phyloP scores from a whole-genome alignment of 2,113 vertebrate species.

The Anser brachyrhynchus region DNA sequence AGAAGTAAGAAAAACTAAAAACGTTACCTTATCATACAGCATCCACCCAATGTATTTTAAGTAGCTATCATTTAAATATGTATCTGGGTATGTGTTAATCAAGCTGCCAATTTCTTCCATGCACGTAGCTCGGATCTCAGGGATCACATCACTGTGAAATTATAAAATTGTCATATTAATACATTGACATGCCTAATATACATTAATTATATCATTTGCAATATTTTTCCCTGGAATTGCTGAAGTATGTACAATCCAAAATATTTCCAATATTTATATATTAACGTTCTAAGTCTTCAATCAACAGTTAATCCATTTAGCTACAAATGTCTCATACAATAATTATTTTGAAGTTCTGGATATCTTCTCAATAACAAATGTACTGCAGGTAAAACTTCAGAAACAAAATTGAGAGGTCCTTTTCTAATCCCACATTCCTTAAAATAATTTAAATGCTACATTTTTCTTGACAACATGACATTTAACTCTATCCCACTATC shows the following conservation, averaged over 20 bases:
- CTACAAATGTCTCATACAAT: background rate
- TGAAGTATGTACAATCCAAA: background rate
- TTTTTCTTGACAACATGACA: background rate
- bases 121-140: conserved; percentile 88
- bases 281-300: background rate
- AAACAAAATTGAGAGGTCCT: background rate
- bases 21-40: conserved; percentile 88
- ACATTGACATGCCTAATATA: background rate
- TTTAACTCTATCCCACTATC: background rate
- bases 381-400: background rate
- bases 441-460: background rate
- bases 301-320: background rate
- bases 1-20: background rate
- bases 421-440: background rate
- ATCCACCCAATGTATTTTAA: conserved; percentile 93
- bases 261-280: background rate
- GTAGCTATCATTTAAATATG: conserved; percentile 87
- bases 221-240: background rate
- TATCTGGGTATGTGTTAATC: conserved; percentile 85
- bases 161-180: background rate
- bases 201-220: background rate
- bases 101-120: conserved; percentile 88
- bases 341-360: background rate
- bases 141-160: conserved; percentile 83
- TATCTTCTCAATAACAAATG: background rate